phyloP scores from a whole-genome alignment of 2,797 vertebrate genomes.

The Poeciliopsis paucimaculata region DNA sequence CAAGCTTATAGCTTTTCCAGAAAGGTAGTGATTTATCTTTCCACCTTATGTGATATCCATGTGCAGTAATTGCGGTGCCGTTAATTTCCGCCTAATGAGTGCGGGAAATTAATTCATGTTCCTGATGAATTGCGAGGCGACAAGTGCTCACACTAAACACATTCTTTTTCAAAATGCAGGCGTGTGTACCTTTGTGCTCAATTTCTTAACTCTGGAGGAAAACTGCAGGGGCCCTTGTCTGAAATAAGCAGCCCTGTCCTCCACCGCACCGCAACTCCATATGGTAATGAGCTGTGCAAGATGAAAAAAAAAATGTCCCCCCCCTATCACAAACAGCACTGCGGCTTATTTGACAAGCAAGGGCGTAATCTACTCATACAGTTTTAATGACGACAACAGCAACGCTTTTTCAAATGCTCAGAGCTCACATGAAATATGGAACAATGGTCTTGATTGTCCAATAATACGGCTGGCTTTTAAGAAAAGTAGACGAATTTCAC shows the following conservation, averaged over 20 bases:
- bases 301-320: slow-evolving; percentile 59
- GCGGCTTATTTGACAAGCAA: slow-evolving; percentile 46
- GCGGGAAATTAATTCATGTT: slow-evolving; percentile 63
- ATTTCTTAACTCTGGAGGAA: slow-evolving; percentile 48
- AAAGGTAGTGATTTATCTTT: slow-evolving; percentile 67
- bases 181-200: slow-evolving; percentile 40
- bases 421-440: slow-evolving; percentile 29
- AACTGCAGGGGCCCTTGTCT: slow-evolving; percentile 62
- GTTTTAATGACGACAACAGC: slow-evolving; percentile 29
- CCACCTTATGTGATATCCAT: slow-evolving; percentile 43
- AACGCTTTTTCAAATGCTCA: slow-evolving; percentile 20
- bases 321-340: slow-evolving; percentile 50
- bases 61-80: slow-evolving; percentile 52
- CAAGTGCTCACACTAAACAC: slow-evolving; percentile 42
- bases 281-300: slow-evolving; percentile 71
- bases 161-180: slow-evolving; percentile 34
- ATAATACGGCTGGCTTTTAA: slow-evolving; percentile 16
- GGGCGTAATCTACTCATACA: slow-evolving; percentile 37
- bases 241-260: slow-evolving; percentile 70
- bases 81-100: slow-evolving; percentile 71
- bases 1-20: slow-evolving; percentile 36
- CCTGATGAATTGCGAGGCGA: slow-evolving; percentile 62
- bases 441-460: slow-evolving; percentile 41
- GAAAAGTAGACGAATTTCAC: slow-evolving; percentile 13
- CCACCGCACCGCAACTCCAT: slow-evolving; percentile 59